Evolutionary conservation across 1,140 invertebrate genomes (phyloP).

Genomic region (Trachelipus rathkii): DNA sequence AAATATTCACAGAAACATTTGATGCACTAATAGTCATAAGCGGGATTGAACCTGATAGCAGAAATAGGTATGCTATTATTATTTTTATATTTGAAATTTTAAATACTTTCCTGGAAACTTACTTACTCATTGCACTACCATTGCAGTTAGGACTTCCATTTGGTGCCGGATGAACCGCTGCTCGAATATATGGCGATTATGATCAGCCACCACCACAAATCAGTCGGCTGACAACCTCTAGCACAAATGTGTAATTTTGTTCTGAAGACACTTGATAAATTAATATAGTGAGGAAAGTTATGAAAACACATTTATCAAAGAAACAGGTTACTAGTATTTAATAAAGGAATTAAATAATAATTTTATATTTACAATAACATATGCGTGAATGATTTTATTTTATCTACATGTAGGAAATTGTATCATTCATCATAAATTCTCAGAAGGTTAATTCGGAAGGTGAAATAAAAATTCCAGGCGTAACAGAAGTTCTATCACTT

Average conservation of each 20-base stretch:
- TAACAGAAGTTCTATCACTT: not conserved
- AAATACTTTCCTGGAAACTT: too few species aligned
- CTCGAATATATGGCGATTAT: conserved; percentile 68
- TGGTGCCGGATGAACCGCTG: conserved; percentile 61
- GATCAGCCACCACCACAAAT: conserved; percentile 75
- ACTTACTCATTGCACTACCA: too few species aligned
- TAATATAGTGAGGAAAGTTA: conserved; percentile 60
- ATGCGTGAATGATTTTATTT: not conserved
- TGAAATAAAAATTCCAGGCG: conserved; percentile 47
- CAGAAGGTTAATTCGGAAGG: conserved; percentile 60
- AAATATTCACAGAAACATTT: too few species aligned
- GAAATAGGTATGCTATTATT: conserved; percentile 82
- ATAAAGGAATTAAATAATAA: too few species aligned
- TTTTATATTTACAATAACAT: not conserved
- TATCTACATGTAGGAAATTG: conserved; percentile 62
- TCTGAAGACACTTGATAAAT: conserved; percentile 84
- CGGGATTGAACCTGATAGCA: conserved; percentile 78
- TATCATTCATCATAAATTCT: conserved; percentile 61
- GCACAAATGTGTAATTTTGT: conserved; percentile 86
- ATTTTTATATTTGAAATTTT: too few species aligned
- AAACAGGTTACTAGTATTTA: too few species aligned
- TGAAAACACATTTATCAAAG: too few species aligned
- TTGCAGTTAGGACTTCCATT: conserved; percentile 48
- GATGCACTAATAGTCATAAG: too few species aligned
- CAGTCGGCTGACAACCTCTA: conserved; percentile 87